Percentiles rank a stretch among this genome's conserved stretches.
Evolutionary conservation across 2,797 vertebrate genomes (phyloP).

Genomic region (Dallia pectoralis): DNA sequence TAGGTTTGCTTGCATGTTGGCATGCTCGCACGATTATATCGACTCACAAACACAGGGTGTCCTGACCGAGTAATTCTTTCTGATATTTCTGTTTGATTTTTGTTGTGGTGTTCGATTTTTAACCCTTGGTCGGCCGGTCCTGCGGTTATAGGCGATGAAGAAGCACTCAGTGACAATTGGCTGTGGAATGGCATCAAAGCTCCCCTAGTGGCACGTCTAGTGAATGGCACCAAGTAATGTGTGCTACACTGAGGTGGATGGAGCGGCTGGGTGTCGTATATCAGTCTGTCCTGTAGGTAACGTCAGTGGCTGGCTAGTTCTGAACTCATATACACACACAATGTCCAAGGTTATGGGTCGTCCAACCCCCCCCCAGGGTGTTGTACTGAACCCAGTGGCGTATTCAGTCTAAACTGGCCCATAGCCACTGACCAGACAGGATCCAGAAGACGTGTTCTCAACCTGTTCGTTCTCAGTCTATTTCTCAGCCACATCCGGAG

Average conservation of each 20-base stretch:
- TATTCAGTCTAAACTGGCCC: slow-evolving; percentile 28
- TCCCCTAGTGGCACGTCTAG: slow-evolving; percentile 73
- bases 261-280: slow-evolving; percentile 61
- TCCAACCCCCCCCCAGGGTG: background rate
- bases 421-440: background rate
- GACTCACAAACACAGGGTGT: slow-evolving; percentile 31
- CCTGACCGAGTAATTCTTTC: background rate
- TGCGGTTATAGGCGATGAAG: slow-evolving; percentile 11
- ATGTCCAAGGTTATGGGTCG: background rate
- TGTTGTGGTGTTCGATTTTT: background rate
- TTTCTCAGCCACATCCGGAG: slow-evolving; percentile 15
- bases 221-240: slow-evolving; percentile 47
- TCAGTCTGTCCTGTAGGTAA: slow-evolving; percentile 24
- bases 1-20: slow-evolving; percentile 39
- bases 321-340: too few relatives aligned
- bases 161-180: slow-evolving; percentile 18
- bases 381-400: background rate
- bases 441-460: background rate
- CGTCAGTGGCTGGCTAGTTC: slow-evolving; percentile 15
- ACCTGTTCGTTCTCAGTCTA: slow-evolving; percentile 1
- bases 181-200: slow-evolving; percentile 65
- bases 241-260: slow-evolving; percentile 3
- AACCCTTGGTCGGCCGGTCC: background rate
- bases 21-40: slow-evolving; percentile 6
- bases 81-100: background rate